Base-by-base conservation (phyloP, 2,113 vertebrate genomes). In the Eptesicus fuscus region DNA sequence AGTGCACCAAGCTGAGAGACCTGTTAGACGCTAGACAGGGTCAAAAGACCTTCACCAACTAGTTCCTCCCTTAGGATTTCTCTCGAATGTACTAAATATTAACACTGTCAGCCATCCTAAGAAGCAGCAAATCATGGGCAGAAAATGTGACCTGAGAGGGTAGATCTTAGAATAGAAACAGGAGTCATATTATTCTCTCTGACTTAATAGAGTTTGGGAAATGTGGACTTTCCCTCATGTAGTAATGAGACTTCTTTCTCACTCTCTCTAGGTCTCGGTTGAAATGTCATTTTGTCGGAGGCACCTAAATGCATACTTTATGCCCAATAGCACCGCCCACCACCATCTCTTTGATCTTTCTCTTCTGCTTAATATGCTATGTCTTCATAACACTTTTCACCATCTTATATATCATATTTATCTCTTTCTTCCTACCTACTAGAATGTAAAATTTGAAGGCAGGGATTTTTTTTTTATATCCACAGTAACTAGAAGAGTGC, bases 11-110 rank as follows among this genome's bases (percentile, higher is more conserved):
- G 65, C 59, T 42, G 47, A 93, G 76, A 96, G 63, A 53, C 79
- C 67, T 96, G 71, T 94, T 85, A 80, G 71, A 92, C 84, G 30
- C 65, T 91, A 59, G 13, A 91, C 40, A 67, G 65, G 73, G 59
- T 93, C 65, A 65, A 94, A 92, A 92, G 51, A 92, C 44, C 71
- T 93, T 93, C 67, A 90, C 40, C 78, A 90, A 92, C 87, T 79
- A 77, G 40, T 74, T 88, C 59, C n/a, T 96, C 59, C 88, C 88
- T 94, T 79, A 63, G 87, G 77, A 96, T 85, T 97, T 96, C 73
- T 94, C 77, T 94, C 78, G 40, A 92, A 63, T 94, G 40, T 16
- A 95, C 80, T 84, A 96, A 96, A 97, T 94, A 97, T 85, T 92
- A 69, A 84, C 42, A 84, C 28, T 61, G 76, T 63, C 82, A 85